These are phyloP conservation scores for Lasiurus cinereus DNA, from an alignment of 2,113 vertebrate species.

Conservation along the genomic window DNA sequence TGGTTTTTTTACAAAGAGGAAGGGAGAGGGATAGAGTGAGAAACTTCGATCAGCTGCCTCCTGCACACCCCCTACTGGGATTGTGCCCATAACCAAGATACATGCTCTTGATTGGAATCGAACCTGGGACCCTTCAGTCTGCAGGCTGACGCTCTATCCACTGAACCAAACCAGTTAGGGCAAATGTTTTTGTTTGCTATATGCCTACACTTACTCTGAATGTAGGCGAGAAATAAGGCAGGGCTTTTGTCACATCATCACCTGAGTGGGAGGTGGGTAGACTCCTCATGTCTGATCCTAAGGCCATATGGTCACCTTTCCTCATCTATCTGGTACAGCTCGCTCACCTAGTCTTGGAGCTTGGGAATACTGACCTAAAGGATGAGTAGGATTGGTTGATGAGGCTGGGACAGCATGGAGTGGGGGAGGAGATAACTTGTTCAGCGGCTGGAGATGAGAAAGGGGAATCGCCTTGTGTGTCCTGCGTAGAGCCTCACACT, in stretches of 20 bases:
- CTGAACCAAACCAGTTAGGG: too few relatives aligned
- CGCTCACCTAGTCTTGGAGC: neutral
- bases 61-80: too few relatives aligned
- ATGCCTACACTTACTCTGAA: neutral
- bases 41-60: too few relatives aligned
- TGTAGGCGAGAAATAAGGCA: neutral
- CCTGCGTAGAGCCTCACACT: too few relatives aligned
- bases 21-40: too few relatives aligned
- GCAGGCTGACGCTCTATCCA: too few relatives aligned
- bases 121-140: too few relatives aligned
- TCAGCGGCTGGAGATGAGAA: neutral
- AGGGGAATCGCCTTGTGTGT: neutral
- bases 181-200: neutral
- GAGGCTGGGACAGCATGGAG: neutral
- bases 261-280: neutral
- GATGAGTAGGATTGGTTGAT: neutral
- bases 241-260: neutral
- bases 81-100: too few relatives aligned
- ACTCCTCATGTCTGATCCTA: neutral
- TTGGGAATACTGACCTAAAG: neutral
- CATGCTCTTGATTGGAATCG: too few relatives aligned
- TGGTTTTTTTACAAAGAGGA: too few relatives aligned
- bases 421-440: fast-evolving
- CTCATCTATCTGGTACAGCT: neutral
- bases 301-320: neutral